These are phyloP conservation scores for Aphodius sticticus DNA, from an alignment of 2,888 invertebrate species.

Conservation along the genomic window DNA sequence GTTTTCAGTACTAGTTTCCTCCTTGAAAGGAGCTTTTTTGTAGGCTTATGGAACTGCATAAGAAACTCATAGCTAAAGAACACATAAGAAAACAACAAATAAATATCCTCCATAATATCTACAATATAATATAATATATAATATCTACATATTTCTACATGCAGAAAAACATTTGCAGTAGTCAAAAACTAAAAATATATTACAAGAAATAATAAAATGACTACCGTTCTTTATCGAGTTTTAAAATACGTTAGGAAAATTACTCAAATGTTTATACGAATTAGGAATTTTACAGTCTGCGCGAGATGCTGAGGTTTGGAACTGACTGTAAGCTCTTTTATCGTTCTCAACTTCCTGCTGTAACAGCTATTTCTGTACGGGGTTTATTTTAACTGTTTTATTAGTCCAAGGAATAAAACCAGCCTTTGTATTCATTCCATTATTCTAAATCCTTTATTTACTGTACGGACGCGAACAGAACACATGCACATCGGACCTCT, in stretches of 20 bases:
- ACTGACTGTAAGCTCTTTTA: background rate
- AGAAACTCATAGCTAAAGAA: too few species aligned
- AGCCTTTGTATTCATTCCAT: background rate
- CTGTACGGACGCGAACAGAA: background rate
- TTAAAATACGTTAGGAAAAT: background rate
- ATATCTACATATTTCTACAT: too few species aligned
- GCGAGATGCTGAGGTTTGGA: background rate
- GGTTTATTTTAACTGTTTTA: conserved; percentile 4
- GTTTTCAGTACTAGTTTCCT: too few species aligned
- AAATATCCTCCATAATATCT: too few species aligned
- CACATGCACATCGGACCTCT: background rate
- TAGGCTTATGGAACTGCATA: too few species aligned
- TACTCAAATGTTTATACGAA: too few species aligned
- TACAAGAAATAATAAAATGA: too few species aligned
- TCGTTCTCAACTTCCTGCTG: background rate
- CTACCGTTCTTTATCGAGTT: background rate
- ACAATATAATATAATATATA: too few species aligned
- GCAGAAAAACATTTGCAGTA: too few species aligned
- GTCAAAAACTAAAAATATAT: too few species aligned
- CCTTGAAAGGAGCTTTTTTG: too few species aligned
- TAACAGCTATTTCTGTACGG: background rate
- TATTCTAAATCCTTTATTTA: conserved; percentile 4
- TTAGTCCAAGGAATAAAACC: background rate
- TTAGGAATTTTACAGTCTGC: background rate
- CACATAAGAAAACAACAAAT: too few species aligned